A percentile compares a stretch with the other conserved stretches of the same genome.
Conservation (phyloP, 2,888 invertebrate genomes). For the Thecocarcelia acutangulata region DNA sequence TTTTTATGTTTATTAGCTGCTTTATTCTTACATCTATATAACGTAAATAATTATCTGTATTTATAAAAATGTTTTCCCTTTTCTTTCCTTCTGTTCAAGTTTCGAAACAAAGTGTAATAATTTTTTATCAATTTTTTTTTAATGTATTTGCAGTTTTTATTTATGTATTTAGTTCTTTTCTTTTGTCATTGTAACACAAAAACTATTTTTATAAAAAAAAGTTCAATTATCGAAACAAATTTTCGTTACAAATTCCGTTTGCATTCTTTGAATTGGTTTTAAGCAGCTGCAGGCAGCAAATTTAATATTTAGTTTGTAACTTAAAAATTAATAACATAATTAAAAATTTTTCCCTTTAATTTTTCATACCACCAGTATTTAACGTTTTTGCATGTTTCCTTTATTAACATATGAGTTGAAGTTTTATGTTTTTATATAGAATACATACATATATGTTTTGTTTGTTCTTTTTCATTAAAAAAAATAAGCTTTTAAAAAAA, state of each 20-base stretch:
- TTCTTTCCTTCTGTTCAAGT: conserved; percentile 24
- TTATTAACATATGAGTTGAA: no score
- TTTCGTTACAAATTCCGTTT: conserved; percentile 13
- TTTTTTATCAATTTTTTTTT: conserved; percentile 15
- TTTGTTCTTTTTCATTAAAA: no score
- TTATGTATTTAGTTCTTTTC: conserved; percentile 23
- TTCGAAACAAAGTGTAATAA: not conserved
- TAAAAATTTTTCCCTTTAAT: not conserved
- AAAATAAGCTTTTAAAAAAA: no score
- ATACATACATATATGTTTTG: no score
- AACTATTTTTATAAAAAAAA: conserved; percentile 35
- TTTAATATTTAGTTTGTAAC: conserved; percentile 8
- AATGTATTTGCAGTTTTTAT: conserved; percentile 19
- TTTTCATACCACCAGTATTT: not conserved
- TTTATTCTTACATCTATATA: conserved; percentile 19
- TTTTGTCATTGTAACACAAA: conserved; percentile 45
- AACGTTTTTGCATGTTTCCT: no score
- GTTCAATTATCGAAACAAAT: conserved; percentile 9
- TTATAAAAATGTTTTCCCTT: conserved; percentile 29
- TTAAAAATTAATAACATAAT: not conserved
- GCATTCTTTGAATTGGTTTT: conserved; percentile 44
- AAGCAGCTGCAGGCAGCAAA: conserved; percentile 67
- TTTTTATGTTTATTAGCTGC: conserved; percentile 46
- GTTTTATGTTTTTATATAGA: no score
- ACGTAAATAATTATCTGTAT: conserved; percentile 28